Conservation (phyloP, 2,888 invertebrate genomes). For the Scaptodrosophila latifasciaeformis region DNA sequence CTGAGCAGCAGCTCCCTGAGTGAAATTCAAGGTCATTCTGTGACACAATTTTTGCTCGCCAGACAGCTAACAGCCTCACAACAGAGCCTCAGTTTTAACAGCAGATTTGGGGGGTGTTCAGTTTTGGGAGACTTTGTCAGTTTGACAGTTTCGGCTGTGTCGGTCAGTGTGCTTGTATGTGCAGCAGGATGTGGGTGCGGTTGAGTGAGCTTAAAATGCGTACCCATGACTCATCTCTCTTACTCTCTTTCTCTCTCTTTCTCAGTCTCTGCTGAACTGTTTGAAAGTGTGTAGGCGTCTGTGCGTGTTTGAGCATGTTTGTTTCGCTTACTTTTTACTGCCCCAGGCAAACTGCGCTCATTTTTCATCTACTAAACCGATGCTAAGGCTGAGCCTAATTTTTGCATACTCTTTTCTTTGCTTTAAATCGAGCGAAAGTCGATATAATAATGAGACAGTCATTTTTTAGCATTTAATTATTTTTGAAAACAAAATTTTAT, state of each 20-base stretch:
- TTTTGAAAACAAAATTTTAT: too few relatives aligned
- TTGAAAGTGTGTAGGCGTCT: slow-evolving; percentile 7
- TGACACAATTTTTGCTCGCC: slow-evolving; percentile 57
- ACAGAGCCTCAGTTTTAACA: too few relatives aligned
- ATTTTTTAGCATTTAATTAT: too few relatives aligned
- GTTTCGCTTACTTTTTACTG: slow-evolving; percentile 22
- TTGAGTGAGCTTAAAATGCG: slow-evolving; percentile 42
- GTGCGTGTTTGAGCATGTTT: slow-evolving; percentile 21
- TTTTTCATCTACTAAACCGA: slow-evolving; percentile 22
- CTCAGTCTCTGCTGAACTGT: too few relatives aligned
- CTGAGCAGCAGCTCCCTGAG: slow-evolving; percentile 44
- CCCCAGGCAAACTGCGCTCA: slow-evolving; percentile 20
- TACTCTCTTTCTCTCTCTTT: neutral
- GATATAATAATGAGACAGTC: too few relatives aligned
- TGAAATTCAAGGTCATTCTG: slow-evolving; percentile 53
- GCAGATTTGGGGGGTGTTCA: too few relatives aligned
- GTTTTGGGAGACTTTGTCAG: too few relatives aligned
- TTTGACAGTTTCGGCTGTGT: neutral
- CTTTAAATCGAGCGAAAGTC: too few relatives aligned
- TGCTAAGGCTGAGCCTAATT: too few relatives aligned
- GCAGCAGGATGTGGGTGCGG: slow-evolving; percentile 51
- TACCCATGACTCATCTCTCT: neutral
- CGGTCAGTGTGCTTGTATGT: slow-evolving; percentile 9
- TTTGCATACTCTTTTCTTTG: too few relatives aligned
- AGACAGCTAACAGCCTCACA: slow-evolving; percentile 35